Evolutionary conservation across 1,140 invertebrate species (phyloP), one percentile per base, ranked within the genome.

Genomic region (Planococcus citri): DNA sequence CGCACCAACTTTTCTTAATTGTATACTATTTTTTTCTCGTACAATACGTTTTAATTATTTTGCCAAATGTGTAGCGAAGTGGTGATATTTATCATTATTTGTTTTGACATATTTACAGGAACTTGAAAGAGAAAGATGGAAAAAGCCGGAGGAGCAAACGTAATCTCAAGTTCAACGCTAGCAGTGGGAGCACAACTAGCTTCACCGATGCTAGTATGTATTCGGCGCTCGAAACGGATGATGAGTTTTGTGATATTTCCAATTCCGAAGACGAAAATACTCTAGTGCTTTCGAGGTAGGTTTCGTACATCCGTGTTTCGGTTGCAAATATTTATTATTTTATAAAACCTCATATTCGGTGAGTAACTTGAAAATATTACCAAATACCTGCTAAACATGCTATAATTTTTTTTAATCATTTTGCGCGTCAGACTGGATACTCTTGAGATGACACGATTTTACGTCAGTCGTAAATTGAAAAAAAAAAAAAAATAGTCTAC

Each of bases 171-270:
- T 51, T 17, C 41, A 51, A n/a, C 41, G 41, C 25, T 27, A 64
- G 60, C 20, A 1, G 2, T 25, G 60, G 60, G 24, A 64, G 60
- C 17, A 64, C 60, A 17, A 64, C 60, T 64, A 27, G 25, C 20
- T 64, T 25, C 17, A 64, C 60, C 60, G 60, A 64, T 64, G 60
- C 60, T 21, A 64, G 60, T 64, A 64, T 64, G 60, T 64, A 64
- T 21, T 64, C 60, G 25, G 60, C 60, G 3, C 10, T 64, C 10
- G 60, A 64, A 64, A 25, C 60, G 20, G 60, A 64, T 25, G 60
- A 64, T 14, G 60, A 64, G 10, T 64, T 64, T 64, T 64, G 60
- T 21, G 60, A 64, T 27, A 64, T 64, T 64, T 64, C 60, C 22
- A 25, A 64, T 17, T 64, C 60, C 9, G 60, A 64, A 1, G 60